phyloP scores from a whole-genome alignment of 2,888 invertebrate species.

The Ennomos quercinarius region DNA sequence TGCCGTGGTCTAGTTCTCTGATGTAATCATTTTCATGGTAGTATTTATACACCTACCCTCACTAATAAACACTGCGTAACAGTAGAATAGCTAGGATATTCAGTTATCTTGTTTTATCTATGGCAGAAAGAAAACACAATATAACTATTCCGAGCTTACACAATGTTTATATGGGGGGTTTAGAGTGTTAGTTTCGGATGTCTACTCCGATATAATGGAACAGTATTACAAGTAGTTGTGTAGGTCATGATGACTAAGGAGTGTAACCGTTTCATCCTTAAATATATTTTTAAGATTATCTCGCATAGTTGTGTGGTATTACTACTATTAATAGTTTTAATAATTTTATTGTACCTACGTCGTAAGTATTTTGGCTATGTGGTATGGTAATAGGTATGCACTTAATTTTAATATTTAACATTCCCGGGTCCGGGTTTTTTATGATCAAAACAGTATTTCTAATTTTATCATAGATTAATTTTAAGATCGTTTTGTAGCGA shows the following conservation, averaged over 20 bases:
- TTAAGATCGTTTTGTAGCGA: too few species aligned
- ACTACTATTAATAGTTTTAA: not conserved
- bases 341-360: too few species aligned
- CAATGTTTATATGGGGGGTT: too few species aligned
- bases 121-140: too few species aligned
- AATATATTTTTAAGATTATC: conserved; percentile 3
- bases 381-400: not conserved
- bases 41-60: not conserved
- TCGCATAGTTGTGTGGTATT: not conserved
- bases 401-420: not conserved
- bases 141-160: too few species aligned
- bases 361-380: not conserved
- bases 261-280: conserved; percentile 4
- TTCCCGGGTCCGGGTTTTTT: conserved; percentile 8
- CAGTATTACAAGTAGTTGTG: conserved; percentile 14
- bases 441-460: conserved; percentile 10
- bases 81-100: too few species aligned
- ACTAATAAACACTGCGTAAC: too few species aligned
- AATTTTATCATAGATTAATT: too few species aligned
- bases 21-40: too few species aligned
- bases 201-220: not conserved
- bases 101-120: too few species aligned
- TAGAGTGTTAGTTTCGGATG: not conserved
- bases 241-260: not conserved
- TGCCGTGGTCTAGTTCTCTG: too few species aligned